A percentile compares a stretch with the other conserved stretches of the same genome.
phyloP scores from a whole-genome alignment of 1,140 invertebrate genomes.

The Agraylea sexmaculata region DNA sequence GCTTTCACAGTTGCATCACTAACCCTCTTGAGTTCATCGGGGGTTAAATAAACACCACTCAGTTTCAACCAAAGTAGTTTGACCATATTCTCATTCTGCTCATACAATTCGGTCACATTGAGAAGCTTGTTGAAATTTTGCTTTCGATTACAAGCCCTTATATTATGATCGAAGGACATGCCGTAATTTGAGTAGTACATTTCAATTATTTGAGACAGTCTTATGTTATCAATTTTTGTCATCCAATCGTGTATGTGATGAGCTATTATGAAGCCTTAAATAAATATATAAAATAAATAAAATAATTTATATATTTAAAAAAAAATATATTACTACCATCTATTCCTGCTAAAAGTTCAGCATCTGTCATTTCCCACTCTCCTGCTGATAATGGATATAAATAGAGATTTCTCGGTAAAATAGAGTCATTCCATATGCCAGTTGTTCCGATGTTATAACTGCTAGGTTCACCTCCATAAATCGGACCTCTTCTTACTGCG shows the following conservation, averaged over 20 bases:
- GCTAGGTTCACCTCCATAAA: constrained; percentile 25
- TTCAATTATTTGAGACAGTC: constrained; percentile 52
- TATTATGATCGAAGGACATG: constrained; percentile 38
- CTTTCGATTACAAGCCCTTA: constrained; percentile 45
- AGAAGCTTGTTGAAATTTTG: constrained; percentile 34
- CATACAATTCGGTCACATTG: constrained; percentile 26
- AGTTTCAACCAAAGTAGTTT: constrained; percentile 32
- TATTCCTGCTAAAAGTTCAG: constrained; percentile 52
- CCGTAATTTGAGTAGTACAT: constrained; percentile 58
- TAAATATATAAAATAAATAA: constrained; percentile 1
- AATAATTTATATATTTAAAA: constrained; percentile 5
- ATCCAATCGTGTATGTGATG: constrained; percentile 41
- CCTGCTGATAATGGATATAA: constrained; percentile 30
- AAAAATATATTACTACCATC: constrained; percentile 40
- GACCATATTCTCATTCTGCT: constrained; percentile 32
- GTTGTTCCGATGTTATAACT: constrained; percentile 39
- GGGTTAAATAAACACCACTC: constrained; percentile 30
- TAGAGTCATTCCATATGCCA: constrained; percentile 53
- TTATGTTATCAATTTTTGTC: constrained; percentile 33
- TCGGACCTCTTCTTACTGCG: constrained; percentile 46
- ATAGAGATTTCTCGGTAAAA: constrained; percentile 45
- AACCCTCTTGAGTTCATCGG: constrained; percentile 31
- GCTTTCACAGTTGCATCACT: constrained; percentile 29
- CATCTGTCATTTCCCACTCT: constrained; percentile 48
- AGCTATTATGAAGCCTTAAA: constrained; percentile 47